Conservation (phyloP, 1,140 invertebrate species). For the Temnothorax curvispinosus region DNA sequence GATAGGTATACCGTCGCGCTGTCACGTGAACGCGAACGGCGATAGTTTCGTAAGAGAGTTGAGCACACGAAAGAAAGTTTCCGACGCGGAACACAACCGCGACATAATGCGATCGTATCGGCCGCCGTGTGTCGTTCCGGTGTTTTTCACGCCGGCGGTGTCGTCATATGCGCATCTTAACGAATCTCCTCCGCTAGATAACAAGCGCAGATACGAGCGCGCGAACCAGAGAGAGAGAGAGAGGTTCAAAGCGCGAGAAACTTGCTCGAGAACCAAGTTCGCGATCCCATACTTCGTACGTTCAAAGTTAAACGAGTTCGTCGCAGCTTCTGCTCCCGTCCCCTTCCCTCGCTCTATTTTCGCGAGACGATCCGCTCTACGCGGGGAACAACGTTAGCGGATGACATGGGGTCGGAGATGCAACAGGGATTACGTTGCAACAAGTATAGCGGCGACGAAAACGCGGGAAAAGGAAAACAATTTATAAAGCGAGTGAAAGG, state of each 20-base stretch:
- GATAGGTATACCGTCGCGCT: not conserved
- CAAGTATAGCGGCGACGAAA: conserved; percentile 4
- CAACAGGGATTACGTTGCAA: conserved; percentile 49
- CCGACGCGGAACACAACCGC: conserved; percentile 1
- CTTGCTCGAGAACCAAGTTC: conserved; percentile 36
- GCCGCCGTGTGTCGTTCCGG: not conserved
- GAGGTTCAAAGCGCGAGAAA: not conserved
- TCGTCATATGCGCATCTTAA: conserved; percentile 29
- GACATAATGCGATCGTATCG: conserved; percentile 19
- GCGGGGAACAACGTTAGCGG: conserved; percentile 12
- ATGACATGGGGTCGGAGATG: not conserved
- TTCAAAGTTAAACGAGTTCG: conserved; percentile 58
- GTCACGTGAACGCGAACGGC: not conserved
- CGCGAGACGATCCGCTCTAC: not conserved
- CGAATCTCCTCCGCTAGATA: conserved; percentile 20
- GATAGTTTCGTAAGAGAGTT: not conserved
- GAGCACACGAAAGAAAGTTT: not conserved
- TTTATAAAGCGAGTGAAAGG: conserved; percentile 13
- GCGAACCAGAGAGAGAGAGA: not conserved
- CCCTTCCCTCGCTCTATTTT: not conserved
- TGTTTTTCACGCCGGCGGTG: not conserved
- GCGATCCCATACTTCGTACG: conserved; percentile 33
- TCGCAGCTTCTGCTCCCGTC: not conserved
- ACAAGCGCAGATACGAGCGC: conserved; percentile 1
- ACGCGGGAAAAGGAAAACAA: not conserved